Percentiles rank a stretch among this genome's conserved stretches.
phyloP scores from a whole-genome alignment of 2,113 vertebrate genomes.

The Paracanthobrama guichenoti region DNA sequence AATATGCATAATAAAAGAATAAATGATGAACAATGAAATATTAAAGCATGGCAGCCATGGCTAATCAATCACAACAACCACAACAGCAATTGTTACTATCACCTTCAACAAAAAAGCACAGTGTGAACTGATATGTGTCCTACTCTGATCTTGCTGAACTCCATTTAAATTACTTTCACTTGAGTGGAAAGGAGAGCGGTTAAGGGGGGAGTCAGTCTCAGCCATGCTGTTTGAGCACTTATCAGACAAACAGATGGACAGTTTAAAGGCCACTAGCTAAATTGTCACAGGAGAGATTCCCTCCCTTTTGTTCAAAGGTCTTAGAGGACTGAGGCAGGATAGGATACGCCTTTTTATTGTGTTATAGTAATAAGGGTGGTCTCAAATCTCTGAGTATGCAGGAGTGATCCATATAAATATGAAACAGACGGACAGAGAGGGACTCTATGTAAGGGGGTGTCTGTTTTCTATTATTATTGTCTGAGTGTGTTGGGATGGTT shows the following conservation, averaged over 20 bases:
- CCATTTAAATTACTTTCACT: conserved; percentile 75
- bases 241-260: conserved; percentile 56
- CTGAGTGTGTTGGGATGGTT: not conserved
- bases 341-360: conserved; percentile 19
- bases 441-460: not conserved
- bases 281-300: conserved; percentile 68
- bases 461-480: not conserved
- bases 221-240: conserved; percentile 64
- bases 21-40: not conserved
- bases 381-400: not conserved
- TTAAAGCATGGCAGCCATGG: not conserved
- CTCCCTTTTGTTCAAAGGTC: conserved; percentile 51
- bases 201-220: conserved; percentile 67
- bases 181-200: conserved; percentile 69
- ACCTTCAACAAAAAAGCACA: conserved; percentile 46
- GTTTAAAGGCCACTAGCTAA: conserved; percentile 58
- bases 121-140: conserved; percentile 41
- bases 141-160: conserved; percentile 64
- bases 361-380: not conserved
- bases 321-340: conserved; percentile 37
- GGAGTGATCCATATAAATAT: not conserved
- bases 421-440: not conserved
- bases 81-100: conserved; percentile 19
- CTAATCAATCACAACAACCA: not conserved
- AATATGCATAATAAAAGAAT: not conserved